phyloP scores from a whole-genome alignment of 1,140 invertebrate species.

The Mya arenaria region DNA sequence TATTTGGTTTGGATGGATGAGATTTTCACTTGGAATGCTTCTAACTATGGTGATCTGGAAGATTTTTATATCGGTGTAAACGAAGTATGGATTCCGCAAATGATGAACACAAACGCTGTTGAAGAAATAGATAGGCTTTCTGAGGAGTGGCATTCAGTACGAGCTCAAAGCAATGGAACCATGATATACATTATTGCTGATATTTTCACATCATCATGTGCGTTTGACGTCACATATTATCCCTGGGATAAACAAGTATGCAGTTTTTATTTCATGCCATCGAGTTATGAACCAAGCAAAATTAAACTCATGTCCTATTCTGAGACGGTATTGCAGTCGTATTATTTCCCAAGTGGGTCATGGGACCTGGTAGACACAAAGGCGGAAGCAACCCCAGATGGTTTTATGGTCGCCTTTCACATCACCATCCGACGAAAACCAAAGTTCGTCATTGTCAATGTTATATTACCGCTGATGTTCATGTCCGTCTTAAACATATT shows the following conservation, averaged over 20 bases:
- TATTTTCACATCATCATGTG: slow-evolving; percentile 91
- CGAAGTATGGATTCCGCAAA: slow-evolving; percentile 27
- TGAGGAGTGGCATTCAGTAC: background rate
- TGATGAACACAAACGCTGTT: slow-evolving; percentile 13
- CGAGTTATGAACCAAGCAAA: background rate
- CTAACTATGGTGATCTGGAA: slow-evolving; percentile 13
- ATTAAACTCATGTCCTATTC: background rate
- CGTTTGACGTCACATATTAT: slow-evolving; percentile 93
- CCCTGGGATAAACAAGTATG: slow-evolving; percentile 97
- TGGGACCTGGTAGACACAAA: slow-evolving; percentile 10
- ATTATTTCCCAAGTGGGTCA: background rate
- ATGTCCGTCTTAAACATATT: slow-evolving; percentile 49
- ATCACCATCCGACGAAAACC: slow-evolving; percentile 26
- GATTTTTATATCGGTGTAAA: background rate
- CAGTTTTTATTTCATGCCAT: slow-evolving; percentile 86
- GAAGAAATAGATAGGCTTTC: background rate
- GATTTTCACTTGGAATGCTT: slow-evolving; percentile 3
- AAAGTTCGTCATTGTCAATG: slow-evolving; percentile 25
- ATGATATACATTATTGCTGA: background rate
- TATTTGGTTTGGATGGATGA: slow-evolving; percentile 23
- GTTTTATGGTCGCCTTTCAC: background rate
- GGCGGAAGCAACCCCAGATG: background rate
- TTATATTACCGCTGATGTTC: slow-evolving; percentile 53
- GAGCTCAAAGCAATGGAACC: slow-evolving; percentile 87
- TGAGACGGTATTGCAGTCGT: background rate